Base-by-base conservation (phyloP, 2,888 invertebrate genomes). In the Petrolisthes cinctipes region DNA sequence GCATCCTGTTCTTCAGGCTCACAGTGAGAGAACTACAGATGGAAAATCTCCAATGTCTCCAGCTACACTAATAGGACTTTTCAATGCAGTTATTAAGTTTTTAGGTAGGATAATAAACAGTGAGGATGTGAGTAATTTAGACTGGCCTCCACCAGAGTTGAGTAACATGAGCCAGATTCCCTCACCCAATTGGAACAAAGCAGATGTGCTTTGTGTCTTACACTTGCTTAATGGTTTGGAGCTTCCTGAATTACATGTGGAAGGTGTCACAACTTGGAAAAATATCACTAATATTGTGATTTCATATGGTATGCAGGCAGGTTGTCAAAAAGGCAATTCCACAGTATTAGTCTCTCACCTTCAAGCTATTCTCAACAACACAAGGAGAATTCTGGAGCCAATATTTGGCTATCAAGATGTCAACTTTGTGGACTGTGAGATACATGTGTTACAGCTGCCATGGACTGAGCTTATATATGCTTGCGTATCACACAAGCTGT, bases 141-240 rank as follows among this genome's bases (percentile, higher is more conserved):
- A 85, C 56, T 88, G 88, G 88, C 88, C 88, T 14, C 85, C 88
- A 17, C 82, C 85, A 57, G 88, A 85, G 75, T 9, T 88, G 76
- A 71, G 57, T 53, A 54, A 78, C 71, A 51, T 88, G 68, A 57
- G 56, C 9, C 85, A 85, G 53, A 20, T 78, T 5, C 88, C 85
- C 9, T 78, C 85, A 20, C n/a, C 71, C 51, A 56, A 85, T 4
- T 88, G 88, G 88, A 88, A 88, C 68, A 79, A 51, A 53, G 57
- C 61, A 20, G 88, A 88, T 23, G 78, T 66, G 4, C 56, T 17
- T 4, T 53, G 7, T 9, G 71, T 71, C 53, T 20, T 17, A 37
- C 61, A 54, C n/a, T 54, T 78, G 17, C 82, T 88, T 0, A 68
- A 66, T 56, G 9, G 37, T 6, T 17, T 85, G 20, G 68, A 51